Evolutionary conservation across 64 coral and sea anemone genomes (phyloP).

Genomic region (Stichodactyla mertensii): DNA sequence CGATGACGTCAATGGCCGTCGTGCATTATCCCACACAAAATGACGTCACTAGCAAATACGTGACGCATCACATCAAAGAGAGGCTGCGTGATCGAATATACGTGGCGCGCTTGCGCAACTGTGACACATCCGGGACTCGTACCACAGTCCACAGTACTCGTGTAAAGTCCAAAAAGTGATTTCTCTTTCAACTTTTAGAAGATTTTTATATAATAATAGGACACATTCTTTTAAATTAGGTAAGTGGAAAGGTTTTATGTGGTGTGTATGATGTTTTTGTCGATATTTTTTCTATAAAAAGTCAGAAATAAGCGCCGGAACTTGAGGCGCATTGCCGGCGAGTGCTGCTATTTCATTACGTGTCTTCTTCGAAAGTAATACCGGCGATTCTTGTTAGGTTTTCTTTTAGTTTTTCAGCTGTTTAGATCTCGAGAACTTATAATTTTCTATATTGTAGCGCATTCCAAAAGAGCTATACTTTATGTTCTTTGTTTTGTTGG

Average conservation of each 20-base stretch:
- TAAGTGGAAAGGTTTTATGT: conserved; percentile 12
- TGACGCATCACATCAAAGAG: neutral
- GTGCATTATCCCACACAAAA: neutral
- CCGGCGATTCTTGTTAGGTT: neutral
- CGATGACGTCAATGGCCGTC: neutral
- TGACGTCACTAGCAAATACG: neutral
- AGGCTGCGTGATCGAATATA: conserved; percentile 21
- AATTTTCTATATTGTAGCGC: neutral
- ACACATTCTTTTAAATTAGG: conserved; percentile 54
- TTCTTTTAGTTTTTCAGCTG: neutral
- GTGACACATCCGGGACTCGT: conserved; percentile 40
- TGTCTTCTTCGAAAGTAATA: neutral
- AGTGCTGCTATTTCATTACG: conserved; percentile 15
- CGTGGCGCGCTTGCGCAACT: conserved; percentile 76
- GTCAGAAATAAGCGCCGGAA: neutral
- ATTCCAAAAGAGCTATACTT: neutral
- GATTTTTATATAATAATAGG: conserved; percentile 12
- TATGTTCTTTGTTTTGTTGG: neutral
- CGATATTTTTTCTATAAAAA: neutral
- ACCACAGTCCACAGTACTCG: conserved; percentile 38
- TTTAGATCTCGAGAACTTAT: neutral
- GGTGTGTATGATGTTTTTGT: neutral
- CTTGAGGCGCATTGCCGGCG: neutral
- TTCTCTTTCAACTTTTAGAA: conserved; percentile 23
- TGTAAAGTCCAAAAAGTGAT: conserved; percentile 47